Evolutionary conservation across 2,888 invertebrate species (phyloP), one percentile per base, ranked within the genome.

Genomic region (Tenthredo livida): DNA sequence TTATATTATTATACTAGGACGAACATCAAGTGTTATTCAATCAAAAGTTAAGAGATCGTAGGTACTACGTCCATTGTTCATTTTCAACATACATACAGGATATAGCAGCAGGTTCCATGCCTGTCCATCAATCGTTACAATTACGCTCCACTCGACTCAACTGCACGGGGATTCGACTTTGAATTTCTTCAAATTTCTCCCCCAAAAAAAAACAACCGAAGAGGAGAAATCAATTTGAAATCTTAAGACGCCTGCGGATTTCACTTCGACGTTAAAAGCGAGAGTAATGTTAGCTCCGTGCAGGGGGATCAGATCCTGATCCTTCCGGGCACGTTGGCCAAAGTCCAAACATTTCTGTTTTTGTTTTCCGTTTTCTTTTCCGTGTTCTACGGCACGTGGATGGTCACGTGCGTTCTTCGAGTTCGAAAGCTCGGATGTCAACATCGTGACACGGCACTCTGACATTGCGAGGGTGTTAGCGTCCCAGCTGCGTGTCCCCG

Each of bases 1-100:
- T 89, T 86, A 86, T 87, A 87, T 88, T 87, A 88, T 87, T 88
- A 87, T 87, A 87, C 86, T 86, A 88, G 87, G 73, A 86, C 86
- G 86, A 87, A 82, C 87, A 87, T 84, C 84, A 85, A 85, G 84
- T 84, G 80, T 85, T 80, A 80, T 80, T 80, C 80, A 43, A 80
- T 80, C 80, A 80, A 80, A 80, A 67, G 83, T 83, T 67, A 67
- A 83, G 80, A 80, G 80, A 61, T 80, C 72, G n/a, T 70, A 40
- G 25, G 7, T 17, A n/a, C 37, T 37, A 37, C 43, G 4, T 3
- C 17, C 54, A 54, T 54, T 77, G 77, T 77, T 77, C 47, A 77
- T 54, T 50, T 77, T 77, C 21, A 54, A 54, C 2, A 29, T n/a
- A n/a, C 21, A 6, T 40, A 6, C 9, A 33, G 33, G 6, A 29